Base-by-base conservation (phyloP, 2,113 vertebrate species). In the Cebidichthys violaceus region DNA sequence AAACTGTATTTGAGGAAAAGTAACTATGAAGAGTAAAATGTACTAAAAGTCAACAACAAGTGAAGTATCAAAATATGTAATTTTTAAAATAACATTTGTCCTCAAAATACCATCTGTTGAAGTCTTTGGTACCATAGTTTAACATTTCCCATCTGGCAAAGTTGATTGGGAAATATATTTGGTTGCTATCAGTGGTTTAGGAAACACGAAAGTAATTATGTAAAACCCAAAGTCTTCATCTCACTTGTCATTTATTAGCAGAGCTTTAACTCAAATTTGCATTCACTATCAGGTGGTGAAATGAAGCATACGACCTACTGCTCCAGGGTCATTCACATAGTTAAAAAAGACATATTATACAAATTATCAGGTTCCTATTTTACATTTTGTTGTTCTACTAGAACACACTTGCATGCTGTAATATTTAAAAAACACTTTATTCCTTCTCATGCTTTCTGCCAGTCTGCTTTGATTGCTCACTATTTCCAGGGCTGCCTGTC, bases 221-320 rank as follows among this genome's bases (percentile, higher is more conserved):
- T 64, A 84, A 87, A 86, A 79, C 22, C 14, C 14, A 68, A 2
- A 69, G 31, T 72, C 35, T 70, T 65, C 22, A 13, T 41, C 41
- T 39, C 67, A 80, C 31, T 69, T 8, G 22, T 6, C 8, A 13
- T 27, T 27, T 0, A 52, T 18, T 27, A 52, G 4, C 52, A 27
- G n/a, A n/a, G 60, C 29, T 39, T 27, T 0, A 50, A n/a, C 43
- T 70, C 13, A 62, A n/a, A 76, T 85, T 83, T 82, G 2, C 86
- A 76, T 80, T 31, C 33, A 47, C 62, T 35, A 79, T 79, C 20
- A 78, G 73, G 67, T 33, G 74, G 61, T 77, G 73, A 85, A 87
- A 85, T 83, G 79, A 77, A 73, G 70, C 76, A 4, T 57, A 22
- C 22, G 17, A 77, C 82, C 82, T 78, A 71, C 55, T 29, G 33